A percentile compares a stretch with the other conserved stretches of the same genome.
Conservation (phyloP, 2,888 invertebrate species). For the Sericinus montela region DNA sequence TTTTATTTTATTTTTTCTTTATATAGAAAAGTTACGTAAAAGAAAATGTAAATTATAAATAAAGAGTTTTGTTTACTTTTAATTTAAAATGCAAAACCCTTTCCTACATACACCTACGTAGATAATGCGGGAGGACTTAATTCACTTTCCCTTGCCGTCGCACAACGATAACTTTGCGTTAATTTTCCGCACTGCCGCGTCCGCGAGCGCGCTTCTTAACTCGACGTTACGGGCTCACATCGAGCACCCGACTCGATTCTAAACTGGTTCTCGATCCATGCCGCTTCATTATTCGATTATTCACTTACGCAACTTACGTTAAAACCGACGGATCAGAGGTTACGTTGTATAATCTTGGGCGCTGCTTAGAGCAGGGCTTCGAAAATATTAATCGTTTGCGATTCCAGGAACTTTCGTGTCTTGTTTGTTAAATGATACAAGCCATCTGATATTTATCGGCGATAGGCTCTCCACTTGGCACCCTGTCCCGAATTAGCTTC, state of each 20-base stretch:
- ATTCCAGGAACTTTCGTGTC: not conserved
- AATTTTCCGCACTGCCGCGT: constrained; percentile 13
- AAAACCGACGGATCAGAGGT: constrained; percentile 31
- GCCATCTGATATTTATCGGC: no score
- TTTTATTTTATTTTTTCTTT: no score
- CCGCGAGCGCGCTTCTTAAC: constrained; percentile 4
- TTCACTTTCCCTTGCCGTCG: constrained; percentile 3
- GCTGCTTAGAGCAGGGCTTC: constrained; percentile 1
- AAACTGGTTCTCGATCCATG: constrained; percentile 33
- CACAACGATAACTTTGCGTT: not conserved
- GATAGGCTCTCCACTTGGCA: no score
- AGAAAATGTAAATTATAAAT: no score
- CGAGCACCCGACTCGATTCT: constrained; percentile 21
- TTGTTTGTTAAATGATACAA: no score
- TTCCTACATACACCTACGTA: not conserved
- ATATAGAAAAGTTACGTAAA: no score
- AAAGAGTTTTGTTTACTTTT: not conserved
- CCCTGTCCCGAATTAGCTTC: no score
- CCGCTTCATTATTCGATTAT: constrained; percentile 32
- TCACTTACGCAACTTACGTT: constrained; percentile 29
- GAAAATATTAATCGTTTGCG: not conserved
- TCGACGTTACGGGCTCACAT: constrained; percentile 7
- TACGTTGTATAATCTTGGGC: constrained; percentile 20
- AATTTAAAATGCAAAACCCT: not conserved
- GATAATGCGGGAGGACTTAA: not conserved